Percentiles rank a stretch among this genome's conserved stretches.
phyloP scores from a whole-genome alignment of 2,113 vertebrate genomes.

The Chascanopsetta lugubris region DNA sequence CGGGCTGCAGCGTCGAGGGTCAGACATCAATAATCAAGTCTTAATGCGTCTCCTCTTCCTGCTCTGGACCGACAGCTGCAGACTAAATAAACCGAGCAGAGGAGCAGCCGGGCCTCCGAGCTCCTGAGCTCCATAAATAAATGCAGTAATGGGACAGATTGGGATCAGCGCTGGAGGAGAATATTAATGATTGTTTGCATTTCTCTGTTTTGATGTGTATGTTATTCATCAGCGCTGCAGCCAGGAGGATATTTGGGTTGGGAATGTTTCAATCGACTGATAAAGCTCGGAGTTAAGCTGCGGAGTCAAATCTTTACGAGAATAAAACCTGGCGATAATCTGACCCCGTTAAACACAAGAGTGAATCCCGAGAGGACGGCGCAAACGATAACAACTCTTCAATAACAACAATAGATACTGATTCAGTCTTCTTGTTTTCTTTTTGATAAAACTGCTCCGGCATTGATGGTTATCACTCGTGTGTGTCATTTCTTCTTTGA shows the following conservation, averaged over 20 bases:
- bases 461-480: too few relatives aligned
- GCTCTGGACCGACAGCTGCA: constrained; percentile 54
- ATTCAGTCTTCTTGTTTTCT: too few relatives aligned
- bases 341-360: too few relatives aligned
- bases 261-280: background rate
- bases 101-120: background rate
- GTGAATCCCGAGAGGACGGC: too few relatives aligned
- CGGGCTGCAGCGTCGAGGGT: constrained; percentile 15
- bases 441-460: too few relatives aligned
- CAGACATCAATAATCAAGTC: constrained; percentile 65
- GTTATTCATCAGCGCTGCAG: background rate
- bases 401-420: too few relatives aligned
- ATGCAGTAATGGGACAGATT: constrained; percentile 45
- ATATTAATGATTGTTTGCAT: background rate
- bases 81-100: constrained; percentile 61
- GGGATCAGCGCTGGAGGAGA: constrained; percentile 21
- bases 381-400: too few relatives aligned
- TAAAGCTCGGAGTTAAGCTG: background rate
- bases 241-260: background rate
- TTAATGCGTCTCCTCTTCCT: constrained; percentile 65
- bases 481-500: too few relatives aligned
- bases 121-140: constrained; percentile 51
- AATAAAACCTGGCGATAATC: too few relatives aligned
- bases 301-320: background rate
- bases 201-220: background rate